Evolutionary conservation across 2,888 invertebrate genomes (phyloP).

Genomic region (Tuberolachnus salignus): DNA sequence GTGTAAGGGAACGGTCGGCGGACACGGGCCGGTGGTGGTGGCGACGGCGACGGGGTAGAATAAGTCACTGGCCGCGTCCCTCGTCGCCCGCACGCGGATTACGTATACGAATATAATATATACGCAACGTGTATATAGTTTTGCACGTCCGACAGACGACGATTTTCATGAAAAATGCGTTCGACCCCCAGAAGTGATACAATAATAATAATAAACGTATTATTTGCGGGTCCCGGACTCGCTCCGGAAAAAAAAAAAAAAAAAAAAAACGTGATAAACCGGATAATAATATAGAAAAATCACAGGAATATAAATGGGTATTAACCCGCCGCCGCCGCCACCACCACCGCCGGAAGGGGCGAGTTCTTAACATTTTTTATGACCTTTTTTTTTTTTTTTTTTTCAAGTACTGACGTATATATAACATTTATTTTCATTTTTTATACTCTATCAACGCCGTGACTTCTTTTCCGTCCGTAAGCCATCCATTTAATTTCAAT

Average conservation of each 20-base stretch:
- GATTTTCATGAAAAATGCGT: slow-evolving; percentile 49
- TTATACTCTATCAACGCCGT: too few species aligned
- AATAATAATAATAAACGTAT: slow-evolving; percentile 47
- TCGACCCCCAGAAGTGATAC: slow-evolving; percentile 43
- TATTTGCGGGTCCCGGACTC: slow-evolving; percentile 27
- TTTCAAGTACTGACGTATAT: not conserved
- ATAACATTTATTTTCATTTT: not conserved
- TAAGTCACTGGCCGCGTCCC: slow-evolving; percentile 39
- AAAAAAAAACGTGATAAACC: slow-evolving; percentile 36
- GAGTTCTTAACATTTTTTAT: slow-evolving; percentile 39
- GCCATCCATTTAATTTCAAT: too few species aligned
- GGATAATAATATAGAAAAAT: slow-evolving; percentile 53
- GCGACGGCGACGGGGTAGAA: not conserved
- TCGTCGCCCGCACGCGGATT: slow-evolving; percentile 25
- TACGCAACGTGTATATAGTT: not conserved
- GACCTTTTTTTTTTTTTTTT: too few species aligned
- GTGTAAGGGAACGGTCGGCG: not conserved
- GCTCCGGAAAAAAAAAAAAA: not conserved
- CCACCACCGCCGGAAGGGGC: not conserved
- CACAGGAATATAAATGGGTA: slow-evolving; percentile 32
- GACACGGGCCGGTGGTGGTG: not conserved
- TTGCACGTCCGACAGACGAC: slow-evolving; percentile 7
- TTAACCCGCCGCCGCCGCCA: not conserved
- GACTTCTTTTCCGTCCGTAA: too few species aligned
- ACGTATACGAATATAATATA: slow-evolving; percentile 7